phyloP scores from a whole-genome alignment of 2,113 vertebrate species.

The Parus major region DNA sequence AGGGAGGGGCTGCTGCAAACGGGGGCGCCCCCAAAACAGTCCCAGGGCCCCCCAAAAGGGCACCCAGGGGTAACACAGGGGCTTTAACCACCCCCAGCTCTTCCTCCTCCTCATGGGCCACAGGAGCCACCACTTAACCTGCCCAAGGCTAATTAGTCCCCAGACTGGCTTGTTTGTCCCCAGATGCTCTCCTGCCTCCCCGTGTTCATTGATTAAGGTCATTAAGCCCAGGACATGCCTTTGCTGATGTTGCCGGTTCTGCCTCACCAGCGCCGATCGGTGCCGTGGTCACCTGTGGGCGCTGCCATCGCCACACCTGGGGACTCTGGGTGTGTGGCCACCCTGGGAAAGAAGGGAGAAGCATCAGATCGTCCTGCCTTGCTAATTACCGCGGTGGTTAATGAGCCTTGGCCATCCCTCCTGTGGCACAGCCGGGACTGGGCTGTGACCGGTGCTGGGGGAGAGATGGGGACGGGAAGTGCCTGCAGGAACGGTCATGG shows the following conservation, averaged over 20 bases:
- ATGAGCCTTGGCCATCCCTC: background rate
- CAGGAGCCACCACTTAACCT: background rate
- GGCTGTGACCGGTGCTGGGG: accelerated
- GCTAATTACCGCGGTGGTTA: accelerated
- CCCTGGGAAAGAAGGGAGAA: background rate
- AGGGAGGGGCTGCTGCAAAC: background rate
- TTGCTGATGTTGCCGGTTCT: background rate
- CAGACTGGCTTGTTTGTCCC: background rate
- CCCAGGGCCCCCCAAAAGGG: accelerated
- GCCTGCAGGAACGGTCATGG: accelerated
- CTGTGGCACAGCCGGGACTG: accelerated
- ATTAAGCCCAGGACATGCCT: background rate
- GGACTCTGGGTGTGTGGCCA: accelerated
- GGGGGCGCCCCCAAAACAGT: accelerated
- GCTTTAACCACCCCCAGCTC: background rate
- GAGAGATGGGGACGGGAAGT: accelerated
- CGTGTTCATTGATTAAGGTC: background rate
- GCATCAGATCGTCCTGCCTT: accelerated
- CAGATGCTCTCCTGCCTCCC: background rate
- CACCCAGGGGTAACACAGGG: background rate
- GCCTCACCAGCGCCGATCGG: accelerated
- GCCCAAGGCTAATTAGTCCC: too few species aligned
- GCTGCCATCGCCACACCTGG: accelerated
- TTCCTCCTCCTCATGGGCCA: accelerated
- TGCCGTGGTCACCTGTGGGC: accelerated